These are phyloP conservation scores for Dermatophagoides farinae DNA, from an alignment of 1,140 invertebrate genomes.

Conservation along the genomic window DNA sequence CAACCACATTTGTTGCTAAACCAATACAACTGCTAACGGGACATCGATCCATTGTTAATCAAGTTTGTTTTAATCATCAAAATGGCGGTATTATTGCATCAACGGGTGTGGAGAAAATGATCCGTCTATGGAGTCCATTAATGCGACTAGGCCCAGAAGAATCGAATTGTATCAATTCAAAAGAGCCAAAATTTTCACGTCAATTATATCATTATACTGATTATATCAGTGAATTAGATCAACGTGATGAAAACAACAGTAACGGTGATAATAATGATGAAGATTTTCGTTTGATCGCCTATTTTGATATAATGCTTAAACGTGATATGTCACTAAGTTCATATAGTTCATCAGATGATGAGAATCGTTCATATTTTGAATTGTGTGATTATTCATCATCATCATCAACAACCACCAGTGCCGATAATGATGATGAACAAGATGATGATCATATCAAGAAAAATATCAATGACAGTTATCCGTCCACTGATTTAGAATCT, in stretches of 20 bases:
- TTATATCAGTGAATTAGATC: slow-evolving; percentile 50
- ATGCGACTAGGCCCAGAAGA: neutral
- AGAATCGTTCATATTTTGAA: neutral
- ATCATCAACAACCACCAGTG: no score
- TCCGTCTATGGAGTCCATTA: slow-evolving; percentile 66
- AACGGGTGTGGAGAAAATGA: slow-evolving; percentile 83
- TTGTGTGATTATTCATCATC: neutral
- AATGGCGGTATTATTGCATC: slow-evolving; percentile 63
- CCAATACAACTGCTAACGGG: slow-evolving; percentile 64
- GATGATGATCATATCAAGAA: neutral
- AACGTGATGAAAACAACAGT: slow-evolving; percentile 45
- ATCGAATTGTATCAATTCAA: neutral
- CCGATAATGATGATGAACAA: neutral
- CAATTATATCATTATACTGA: slow-evolving; percentile 64
- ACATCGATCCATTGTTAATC: slow-evolving; percentile 78
- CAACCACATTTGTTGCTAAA: slow-evolving; percentile 32
- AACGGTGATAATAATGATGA: slow-evolving; percentile 49
- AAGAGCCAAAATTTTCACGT: slow-evolving; percentile 31
- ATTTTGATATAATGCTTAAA: slow-evolving; percentile 80
- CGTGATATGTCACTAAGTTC: slow-evolving; percentile 50
- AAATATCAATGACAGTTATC: neutral
- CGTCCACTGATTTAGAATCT: neutral
- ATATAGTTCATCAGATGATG: slow-evolving; percentile 18
- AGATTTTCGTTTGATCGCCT: slow-evolving; percentile 85
- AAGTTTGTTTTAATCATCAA: slow-evolving; percentile 68